Base-by-base conservation (phyloP, 2,888 invertebrate species). In the Cremastinae sp. region DNA sequence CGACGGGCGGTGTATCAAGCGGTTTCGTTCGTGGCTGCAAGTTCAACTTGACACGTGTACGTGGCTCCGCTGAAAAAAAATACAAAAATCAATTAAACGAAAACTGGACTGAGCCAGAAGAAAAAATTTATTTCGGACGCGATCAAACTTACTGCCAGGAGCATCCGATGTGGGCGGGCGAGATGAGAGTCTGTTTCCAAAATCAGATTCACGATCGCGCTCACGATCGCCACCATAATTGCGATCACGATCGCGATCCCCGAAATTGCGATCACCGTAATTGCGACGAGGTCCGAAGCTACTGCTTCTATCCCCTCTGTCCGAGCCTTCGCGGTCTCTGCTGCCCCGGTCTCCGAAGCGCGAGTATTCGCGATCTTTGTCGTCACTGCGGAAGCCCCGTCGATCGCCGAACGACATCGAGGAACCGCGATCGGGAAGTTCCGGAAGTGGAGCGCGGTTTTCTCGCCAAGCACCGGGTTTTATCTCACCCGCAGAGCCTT, bases 11-110 rank as follows among this genome's bases (percentile, higher is more conserved):
- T 53, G 90, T 61, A 69, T 93, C 95, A 36, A 92, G 90, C 0
- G 97, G 96, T 82, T 94, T 93, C 1, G 96, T 94, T 56, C 98
- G 93, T 8, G 97, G 97, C 74, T 94, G 92, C 75, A 98, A 91
- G 79, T 95, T 93, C 82, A 98, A 88, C 88, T 95, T 95, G 7
- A 95, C 96, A 70, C 98, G 93, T 83, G 94, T 94, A 71, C 93
- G 92, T 12, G 93, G 91, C 82, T 93, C 92, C 59, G 90, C 90
- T 75, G 90, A 3, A 28, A 28, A 28, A 28, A 28, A n/a, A n/a
- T n/a, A 45, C 61, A 59, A 41, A 34, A 36, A 9, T 54, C 12
- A 49, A 36, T 28, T 61, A 58, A 38, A 22, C 14, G 14, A 34
- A 4, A 3, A 18, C 0, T 0, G 14, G 8, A 53, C 16, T 45